phyloP scores from a whole-genome alignment of 2,888 invertebrate genomes.

The Dastarcus helophoroides region DNA sequence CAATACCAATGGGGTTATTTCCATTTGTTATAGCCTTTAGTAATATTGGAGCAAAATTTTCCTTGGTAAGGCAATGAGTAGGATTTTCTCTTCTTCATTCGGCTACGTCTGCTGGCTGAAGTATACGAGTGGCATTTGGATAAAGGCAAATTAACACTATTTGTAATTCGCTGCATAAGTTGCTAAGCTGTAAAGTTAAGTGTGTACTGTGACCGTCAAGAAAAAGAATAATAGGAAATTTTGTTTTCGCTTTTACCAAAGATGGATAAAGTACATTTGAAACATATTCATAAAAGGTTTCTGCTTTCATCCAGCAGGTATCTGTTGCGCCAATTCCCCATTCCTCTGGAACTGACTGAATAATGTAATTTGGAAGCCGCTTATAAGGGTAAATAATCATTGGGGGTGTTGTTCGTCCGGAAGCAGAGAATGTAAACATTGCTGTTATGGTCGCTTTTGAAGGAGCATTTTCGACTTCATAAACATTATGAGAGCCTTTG shows the following conservation, averaged over 20 bases:
- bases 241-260: slow-evolving; percentile 3
- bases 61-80: no score
- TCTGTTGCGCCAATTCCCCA: slow-evolving; percentile 8
- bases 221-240: slow-evolving; percentile 7
- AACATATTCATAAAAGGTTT: slow-evolving; percentile 7
- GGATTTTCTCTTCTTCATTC: no score
- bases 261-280: slow-evolving; percentile 3
- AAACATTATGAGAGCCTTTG: slow-evolving; percentile 20
- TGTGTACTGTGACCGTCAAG: slow-evolving; percentile 8
- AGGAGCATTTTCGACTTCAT: slow-evolving; percentile 25
- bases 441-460: slow-evolving; percentile 28
- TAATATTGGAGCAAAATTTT: no score
- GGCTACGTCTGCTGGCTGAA: no score
- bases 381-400: slow-evolving; percentile 26
- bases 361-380: slow-evolving; percentile 19
- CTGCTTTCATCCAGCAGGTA: slow-evolving; percentile 5
- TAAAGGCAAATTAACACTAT: no score
- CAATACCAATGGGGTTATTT: no score
- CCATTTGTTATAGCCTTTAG: no score
- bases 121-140: no score
- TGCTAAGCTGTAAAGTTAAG: no score
- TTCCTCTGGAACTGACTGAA: slow-evolving; percentile 10
- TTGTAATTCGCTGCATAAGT: no score
- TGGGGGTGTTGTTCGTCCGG: slow-evolving; percentile 28
- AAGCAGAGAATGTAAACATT: slow-evolving; percentile 29